Conservation (phyloP, 2,888 invertebrate genomes). For the Nephrotoma flavescens region DNA sequence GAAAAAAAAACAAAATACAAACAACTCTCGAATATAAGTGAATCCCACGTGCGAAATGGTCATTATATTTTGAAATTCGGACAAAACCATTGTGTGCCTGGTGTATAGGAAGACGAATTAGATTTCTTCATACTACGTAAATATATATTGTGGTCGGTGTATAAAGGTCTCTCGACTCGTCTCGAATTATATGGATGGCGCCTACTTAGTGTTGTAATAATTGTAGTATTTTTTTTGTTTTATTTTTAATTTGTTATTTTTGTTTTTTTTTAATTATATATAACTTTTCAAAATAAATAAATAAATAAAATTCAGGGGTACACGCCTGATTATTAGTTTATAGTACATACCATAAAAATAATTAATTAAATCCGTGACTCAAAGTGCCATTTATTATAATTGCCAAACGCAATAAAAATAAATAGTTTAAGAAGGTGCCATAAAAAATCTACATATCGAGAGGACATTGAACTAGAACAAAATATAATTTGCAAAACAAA, state of each 20-base stretch:
- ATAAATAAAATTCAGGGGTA: background rate
- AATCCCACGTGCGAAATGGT: background rate
- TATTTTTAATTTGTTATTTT: background rate
- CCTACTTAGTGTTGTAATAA: background rate
- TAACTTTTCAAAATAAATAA: background rate
- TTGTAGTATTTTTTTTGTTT: background rate
- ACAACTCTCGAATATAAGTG: background rate
- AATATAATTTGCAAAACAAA: background rate
- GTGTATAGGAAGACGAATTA: background rate
- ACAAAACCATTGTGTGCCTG: background rate
- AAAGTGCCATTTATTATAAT: background rate
- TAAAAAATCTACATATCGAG: background rate
- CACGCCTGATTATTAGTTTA: background rate
- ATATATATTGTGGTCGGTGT: background rate
- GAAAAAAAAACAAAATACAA: background rate
- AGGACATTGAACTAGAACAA: background rate
- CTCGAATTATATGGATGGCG: background rate
- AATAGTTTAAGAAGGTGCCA: background rate
- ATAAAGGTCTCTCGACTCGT: background rate
- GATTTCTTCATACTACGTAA: background rate
- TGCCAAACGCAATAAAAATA: background rate
- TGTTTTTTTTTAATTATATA: background rate
- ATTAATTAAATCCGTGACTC: background rate
- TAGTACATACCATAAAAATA: background rate
- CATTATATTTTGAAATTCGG: background rate